Conservation (phyloP, 2,113 vertebrate species). For the Rhinolophus ferrumequinum region DNA sequence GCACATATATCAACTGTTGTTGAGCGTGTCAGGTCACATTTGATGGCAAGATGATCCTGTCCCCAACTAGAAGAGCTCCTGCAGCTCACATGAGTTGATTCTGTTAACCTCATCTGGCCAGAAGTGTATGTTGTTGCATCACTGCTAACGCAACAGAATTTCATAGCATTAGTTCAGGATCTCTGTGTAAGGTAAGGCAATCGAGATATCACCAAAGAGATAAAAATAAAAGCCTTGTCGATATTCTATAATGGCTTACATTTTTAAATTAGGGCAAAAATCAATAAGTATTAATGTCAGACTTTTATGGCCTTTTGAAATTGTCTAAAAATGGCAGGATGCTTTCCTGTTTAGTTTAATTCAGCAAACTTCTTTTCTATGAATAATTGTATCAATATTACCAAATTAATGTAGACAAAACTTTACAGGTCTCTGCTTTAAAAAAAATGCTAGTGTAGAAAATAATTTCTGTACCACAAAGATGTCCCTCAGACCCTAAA, state of each 20-base stretch:
- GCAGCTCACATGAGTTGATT: not conserved
- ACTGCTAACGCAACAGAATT: not conserved
- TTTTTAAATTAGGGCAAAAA: conserved; percentile 64
- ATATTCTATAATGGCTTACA: conserved; percentile 36
- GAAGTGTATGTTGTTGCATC: not conserved
- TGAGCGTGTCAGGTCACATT: conserved; percentile 80
- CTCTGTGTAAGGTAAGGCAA: not conserved
- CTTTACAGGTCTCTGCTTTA: not conserved
- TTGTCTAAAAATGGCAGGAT: conserved; percentile 13
- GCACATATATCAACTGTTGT: conserved; percentile 80
- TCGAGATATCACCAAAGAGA: not conserved
- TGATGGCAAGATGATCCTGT: conserved; percentile 78
- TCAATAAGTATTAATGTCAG: conserved; percentile 30
- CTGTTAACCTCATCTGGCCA: not conserved
- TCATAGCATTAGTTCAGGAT: not conserved
- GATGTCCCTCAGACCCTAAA: not conserved
- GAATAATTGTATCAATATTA: not conserved
- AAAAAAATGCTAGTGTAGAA: not conserved
- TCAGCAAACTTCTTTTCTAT: conserved; percentile 55
- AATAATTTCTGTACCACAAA: not conserved
- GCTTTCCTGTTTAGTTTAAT: conserved; percentile 29
- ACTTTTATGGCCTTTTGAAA: conserved; percentile 28
- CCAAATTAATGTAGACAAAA: not conserved
- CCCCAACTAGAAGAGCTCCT: conserved; percentile 48
- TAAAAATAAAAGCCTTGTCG: conserved; percentile 27